Evolutionary conservation across 2,113 vertebrate species (phyloP).

Genomic region (Picathartes gymnocephalus): DNA sequence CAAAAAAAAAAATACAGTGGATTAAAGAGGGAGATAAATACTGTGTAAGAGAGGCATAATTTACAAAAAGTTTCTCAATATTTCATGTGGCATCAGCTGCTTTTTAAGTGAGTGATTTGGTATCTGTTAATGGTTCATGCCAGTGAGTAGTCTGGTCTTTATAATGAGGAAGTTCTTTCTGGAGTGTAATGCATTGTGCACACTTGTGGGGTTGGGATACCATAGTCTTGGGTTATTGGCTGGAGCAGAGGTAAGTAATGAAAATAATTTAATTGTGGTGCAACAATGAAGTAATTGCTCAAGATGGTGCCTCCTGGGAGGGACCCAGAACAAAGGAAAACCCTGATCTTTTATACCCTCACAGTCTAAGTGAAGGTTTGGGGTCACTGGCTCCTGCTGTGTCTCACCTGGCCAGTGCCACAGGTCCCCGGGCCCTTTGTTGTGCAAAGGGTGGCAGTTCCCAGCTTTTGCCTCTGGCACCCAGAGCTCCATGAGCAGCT

Average conservation of each 20-base stretch:
- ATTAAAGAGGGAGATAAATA: neutral
- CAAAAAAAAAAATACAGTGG: neutral
- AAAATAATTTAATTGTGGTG: neutral
- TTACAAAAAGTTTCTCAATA: neutral
- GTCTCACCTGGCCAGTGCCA: neutral
- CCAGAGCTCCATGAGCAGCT: neutral
- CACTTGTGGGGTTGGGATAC: neutral
- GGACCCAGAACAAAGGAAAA: rapidly evolving
- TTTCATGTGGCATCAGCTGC: neutral
- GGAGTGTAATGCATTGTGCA: neutral
- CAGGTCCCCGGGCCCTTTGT: neutral
- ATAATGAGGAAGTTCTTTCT: neutral
- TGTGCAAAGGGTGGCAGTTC: neutral
- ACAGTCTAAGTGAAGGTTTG: neutral
- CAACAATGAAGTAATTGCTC: neutral
- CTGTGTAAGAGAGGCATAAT: neutral
- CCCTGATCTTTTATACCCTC: neutral
- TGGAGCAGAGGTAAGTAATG: neutral
- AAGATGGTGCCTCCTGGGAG: neutral
- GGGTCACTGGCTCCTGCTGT: neutral
- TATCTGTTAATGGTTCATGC: neutral
- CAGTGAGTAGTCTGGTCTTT: neutral
- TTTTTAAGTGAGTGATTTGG: neutral
- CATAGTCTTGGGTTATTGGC: neutral
- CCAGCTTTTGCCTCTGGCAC: neutral